Base-by-base conservation (phyloP, 2,797 vertebrate species). In the Gouania willdenowi region DNA sequence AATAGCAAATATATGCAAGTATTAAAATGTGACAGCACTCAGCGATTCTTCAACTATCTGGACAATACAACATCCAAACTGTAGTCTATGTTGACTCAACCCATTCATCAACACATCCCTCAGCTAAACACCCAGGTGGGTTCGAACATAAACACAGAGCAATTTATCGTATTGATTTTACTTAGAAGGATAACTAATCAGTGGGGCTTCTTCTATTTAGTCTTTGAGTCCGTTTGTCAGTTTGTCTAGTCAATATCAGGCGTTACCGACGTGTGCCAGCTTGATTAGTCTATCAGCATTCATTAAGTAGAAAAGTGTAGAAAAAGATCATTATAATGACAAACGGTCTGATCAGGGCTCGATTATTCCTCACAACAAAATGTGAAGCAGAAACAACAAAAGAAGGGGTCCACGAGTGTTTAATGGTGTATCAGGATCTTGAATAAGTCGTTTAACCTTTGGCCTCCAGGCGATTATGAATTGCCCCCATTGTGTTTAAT, bases 381-480 rank as follows among this genome's bases (percentile, higher is more conserved):
- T 20, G 35, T 26, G 24, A 53, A 57, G 23, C 30, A 24, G 30
- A 2, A 33, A 33, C 1, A 5, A 62, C 28, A 30, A 45, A 67
- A 31, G 46, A 46, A 8, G 2, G 6, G 44, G 12, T 13, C 19
- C 21, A 6, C 21, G 15, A 26, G 22, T 14, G 14, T 56, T 59
- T 50, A 62, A 70, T 36, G 26, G 22, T 12, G 12, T 38, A 42
- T 61, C 66, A 50, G 45, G 49, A 46, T 67, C 65, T 53, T 57
- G 21, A 41, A 16, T 32, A 52, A 49, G 53, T 55, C 32, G 52
- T 57, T 77, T 73, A 78, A 75, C 74, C 81, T 77, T 77, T 79
- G 34, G 77, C 43, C 68, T 69, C 7, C 1, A 16, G 23, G 29
- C 48, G 67, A 66, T 79, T 75, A 55, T 71, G 54, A 71, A 73